These are phyloP conservation scores for Burhinus oedicnemus DNA, from an alignment of 2,113 vertebrate species.

Conservation along the genomic window DNA sequence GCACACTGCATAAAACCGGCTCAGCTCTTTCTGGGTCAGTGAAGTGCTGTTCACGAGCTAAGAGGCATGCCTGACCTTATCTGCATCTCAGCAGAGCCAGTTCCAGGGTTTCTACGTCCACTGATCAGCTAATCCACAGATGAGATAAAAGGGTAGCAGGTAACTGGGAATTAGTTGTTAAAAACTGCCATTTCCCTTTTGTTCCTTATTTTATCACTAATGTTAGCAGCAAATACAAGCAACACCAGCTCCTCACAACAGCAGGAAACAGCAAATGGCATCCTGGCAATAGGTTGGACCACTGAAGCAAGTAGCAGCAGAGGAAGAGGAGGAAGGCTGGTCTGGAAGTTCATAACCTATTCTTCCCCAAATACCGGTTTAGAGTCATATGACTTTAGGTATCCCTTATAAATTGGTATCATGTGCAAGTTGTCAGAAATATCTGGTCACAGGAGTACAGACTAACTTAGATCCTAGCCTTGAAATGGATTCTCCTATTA, in stretches of 20 bases:
- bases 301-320: not conserved
- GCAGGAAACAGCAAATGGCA: slow-evolving; percentile 7
- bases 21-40: slow-evolving; percentile 42
- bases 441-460: not conserved
- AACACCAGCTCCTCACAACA: not conserved
- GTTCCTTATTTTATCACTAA: not conserved
- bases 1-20: not conserved
- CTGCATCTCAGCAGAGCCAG: slow-evolving; percentile 22
- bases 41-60: slow-evolving; percentile 27
- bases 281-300: not conserved
- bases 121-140: slow-evolving; percentile 21
- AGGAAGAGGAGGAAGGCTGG: not conserved
- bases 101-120: not conserved
- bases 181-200: not conserved
- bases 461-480: not conserved
- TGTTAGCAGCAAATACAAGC: not conserved
- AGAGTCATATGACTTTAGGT: not conserved
- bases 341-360: not conserved
- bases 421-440: not conserved
- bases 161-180: not conserved
- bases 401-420: not conserved
- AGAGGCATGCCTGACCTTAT: slow-evolving; percentile 21
- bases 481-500: not conserved
- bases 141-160: not conserved
- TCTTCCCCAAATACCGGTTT: not conserved